Conservation (phyloP, 2,797 vertebrate genomes). For the Alosa sapidissima region DNA sequence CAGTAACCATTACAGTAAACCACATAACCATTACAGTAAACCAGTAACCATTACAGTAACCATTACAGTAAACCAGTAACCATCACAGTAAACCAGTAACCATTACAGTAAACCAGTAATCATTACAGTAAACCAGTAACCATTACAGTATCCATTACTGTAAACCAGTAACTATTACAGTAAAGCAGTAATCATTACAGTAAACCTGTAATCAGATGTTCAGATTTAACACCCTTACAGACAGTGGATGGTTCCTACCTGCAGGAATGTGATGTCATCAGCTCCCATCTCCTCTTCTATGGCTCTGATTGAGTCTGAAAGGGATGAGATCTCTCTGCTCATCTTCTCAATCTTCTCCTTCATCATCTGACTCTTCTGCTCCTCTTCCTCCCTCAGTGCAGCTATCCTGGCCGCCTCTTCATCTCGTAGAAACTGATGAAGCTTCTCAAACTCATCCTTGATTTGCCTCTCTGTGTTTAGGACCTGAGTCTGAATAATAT, state of each 20-base stretch:
- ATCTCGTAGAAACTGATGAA: constrained; percentile 3
- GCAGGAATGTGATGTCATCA: neutral
- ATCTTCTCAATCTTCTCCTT: constrained; percentile 15
- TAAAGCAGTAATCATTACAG: too few relatives aligned
- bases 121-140: too few relatives aligned
- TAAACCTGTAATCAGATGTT: too few relatives aligned
- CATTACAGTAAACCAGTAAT: too few relatives aligned
- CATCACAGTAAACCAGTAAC: too few relatives aligned
- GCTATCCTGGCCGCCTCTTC: constrained; percentile 13
- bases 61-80: too few relatives aligned
- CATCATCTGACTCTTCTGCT: neutral
- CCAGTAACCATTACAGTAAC: too few relatives aligned
- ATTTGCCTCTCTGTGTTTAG: neutral
- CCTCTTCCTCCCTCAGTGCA: constrained; percentile 10
- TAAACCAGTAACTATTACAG: too few relatives aligned
- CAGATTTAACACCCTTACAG: too few relatives aligned
- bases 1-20: too few relatives aligned
- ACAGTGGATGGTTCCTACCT: neutral
- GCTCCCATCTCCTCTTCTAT: neutral
- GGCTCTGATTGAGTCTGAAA: constrained; percentile 14
- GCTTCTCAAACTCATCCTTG: neutral
- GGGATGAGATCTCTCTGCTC: constrained; percentile 1
- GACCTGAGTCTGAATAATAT: neutral
- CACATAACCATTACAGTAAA: too few relatives aligned
- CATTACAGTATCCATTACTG: too few relatives aligned